Conservation (phyloP, 2,113 vertebrate species). For the Camelus dromedarius region DNA sequence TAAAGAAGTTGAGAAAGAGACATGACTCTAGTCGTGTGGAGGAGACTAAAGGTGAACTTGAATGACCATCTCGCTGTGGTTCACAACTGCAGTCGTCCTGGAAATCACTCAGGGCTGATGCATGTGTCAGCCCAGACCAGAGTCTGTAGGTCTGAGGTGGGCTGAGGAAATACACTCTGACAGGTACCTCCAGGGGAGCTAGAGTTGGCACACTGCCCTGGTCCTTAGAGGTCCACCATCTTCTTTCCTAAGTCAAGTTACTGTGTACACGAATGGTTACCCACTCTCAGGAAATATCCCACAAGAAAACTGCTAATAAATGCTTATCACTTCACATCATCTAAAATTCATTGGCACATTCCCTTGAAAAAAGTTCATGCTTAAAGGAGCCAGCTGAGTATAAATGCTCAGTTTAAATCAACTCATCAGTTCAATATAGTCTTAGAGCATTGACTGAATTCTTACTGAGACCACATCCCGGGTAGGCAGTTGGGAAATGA, state of each 20-base stretch:
- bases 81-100: background rate
- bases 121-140: background rate
- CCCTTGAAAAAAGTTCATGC: background rate
- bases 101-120: background rate
- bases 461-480: background rate
- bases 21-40: fast-evolving
- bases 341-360: background rate
- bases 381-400: background rate
- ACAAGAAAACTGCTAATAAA: background rate
- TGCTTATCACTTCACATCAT: background rate
- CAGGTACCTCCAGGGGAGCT: too few species aligned
- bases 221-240: fast-evolving
- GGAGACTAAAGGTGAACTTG: too few species aligned
- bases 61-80: background rate
- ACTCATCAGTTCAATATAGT: background rate
- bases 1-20: background rate
- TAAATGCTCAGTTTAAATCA: background rate
- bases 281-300: background rate
- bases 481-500: background rate
- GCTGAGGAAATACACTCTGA: background rate
- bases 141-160: background rate
- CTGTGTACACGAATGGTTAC: background rate
- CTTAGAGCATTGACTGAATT: background rate
- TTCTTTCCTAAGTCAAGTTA: background rate
- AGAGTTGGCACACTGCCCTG: too few species aligned